These are phyloP conservation scores for Macroramphosus scolopax DNA, from an alignment of 2,797 vertebrate genomes.

Conservation along the genomic window DNA sequence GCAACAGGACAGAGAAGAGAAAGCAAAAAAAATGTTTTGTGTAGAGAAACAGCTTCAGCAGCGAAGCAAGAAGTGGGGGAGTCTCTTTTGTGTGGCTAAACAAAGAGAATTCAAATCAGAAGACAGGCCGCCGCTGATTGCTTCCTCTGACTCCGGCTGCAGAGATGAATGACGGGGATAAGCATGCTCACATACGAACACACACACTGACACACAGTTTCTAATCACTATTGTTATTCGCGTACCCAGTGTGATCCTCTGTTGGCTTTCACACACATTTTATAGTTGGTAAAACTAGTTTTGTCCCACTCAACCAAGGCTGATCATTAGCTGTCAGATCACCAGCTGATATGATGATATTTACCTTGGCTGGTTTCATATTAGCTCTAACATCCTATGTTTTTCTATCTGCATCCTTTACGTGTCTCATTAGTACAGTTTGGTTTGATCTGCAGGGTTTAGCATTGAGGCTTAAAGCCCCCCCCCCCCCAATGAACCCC, in stretches of 20 bases:
- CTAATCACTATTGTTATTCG: slow-evolving; percentile 18
- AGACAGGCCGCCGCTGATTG: slow-evolving; percentile 49
- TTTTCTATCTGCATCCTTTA: slow-evolving; percentile 5
- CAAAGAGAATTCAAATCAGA: slow-evolving; percentile 67
- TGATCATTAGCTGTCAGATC: not conserved
- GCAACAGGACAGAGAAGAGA: too few species aligned
- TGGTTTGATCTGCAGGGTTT: slow-evolving; percentile 24
- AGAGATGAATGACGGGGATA: slow-evolving; percentile 56
- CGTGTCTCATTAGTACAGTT: slow-evolving; percentile 31
- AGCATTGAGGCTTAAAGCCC: slow-evolving; percentile 27
- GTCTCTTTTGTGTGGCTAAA: slow-evolving; percentile 65
- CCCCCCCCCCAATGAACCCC: slow-evolving; percentile 23
- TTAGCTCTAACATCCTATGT: not conserved
- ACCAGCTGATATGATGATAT: slow-evolving; percentile 6
- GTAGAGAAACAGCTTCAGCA: too few species aligned
- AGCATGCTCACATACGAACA: slow-evolving; percentile 12
- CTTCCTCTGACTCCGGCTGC: slow-evolving; percentile 59
- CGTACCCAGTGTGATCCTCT: slow-evolving; percentile 10
- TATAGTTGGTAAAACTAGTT: slow-evolving; percentile 30
- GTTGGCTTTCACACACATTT: slow-evolving; percentile 2
- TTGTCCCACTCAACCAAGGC: slow-evolving; percentile 3
- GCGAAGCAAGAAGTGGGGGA: too few species aligned
- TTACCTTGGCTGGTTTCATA: not conserved
- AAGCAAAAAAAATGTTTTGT: too few species aligned
- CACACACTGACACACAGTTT: slow-evolving; percentile 8